A percentile compares a stretch with the other conserved stretches of the same genome.
Conservation (phyloP, 2,113 vertebrate genomes). For the Cryptoleucopteryx plumbea region DNA sequence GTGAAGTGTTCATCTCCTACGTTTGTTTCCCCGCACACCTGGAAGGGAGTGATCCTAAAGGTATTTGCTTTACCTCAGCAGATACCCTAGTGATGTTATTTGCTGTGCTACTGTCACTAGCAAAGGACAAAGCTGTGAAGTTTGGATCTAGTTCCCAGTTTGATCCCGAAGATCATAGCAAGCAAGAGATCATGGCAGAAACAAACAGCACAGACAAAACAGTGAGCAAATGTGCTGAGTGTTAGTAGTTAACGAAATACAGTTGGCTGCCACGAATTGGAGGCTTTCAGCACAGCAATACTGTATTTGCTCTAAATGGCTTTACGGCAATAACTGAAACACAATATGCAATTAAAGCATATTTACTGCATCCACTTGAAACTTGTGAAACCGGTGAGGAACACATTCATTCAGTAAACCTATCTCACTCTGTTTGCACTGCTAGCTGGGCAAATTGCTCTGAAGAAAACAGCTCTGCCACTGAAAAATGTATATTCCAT, state of each 20-base stretch:
- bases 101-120: not conserved
- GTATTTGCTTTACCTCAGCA: not conserved
- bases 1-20: not conserved
- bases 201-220: not conserved
- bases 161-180: not conserved
- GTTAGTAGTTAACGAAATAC: slow-evolving; percentile 4
- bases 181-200: not conserved
- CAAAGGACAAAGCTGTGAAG: not conserved
- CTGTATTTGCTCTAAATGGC: not conserved
- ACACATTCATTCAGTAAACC: not conserved
- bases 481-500: slow-evolving; percentile 5
- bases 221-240: not conserved
- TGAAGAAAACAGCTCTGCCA: not conserved
- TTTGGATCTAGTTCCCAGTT: not conserved
- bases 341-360: slow-evolving; percentile 40
- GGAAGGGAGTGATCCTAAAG: not conserved
- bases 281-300: slow-evolving; percentile 1
- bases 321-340: slow-evolving; percentile 30
- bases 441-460: not conserved
- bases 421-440: not conserved
- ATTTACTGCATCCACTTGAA: slow-evolving; percentile 33
- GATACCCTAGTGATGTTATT: not conserved
- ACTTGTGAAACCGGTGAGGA: not conserved
- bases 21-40: not conserved
- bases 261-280: not conserved